Conservation (phyloP, 2,888 invertebrate genomes). For the Morpho helenor region DNA sequence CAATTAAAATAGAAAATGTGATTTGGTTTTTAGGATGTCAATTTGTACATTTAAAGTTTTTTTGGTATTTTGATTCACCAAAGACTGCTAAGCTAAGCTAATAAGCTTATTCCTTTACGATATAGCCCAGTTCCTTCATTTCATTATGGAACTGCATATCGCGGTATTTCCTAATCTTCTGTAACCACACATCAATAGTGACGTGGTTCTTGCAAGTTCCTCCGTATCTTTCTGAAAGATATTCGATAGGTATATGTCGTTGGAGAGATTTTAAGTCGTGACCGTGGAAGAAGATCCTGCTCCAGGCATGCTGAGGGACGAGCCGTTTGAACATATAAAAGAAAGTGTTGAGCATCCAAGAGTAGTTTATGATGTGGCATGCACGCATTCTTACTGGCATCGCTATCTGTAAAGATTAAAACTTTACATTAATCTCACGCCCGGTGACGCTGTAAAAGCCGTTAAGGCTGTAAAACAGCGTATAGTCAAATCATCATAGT, state of each 20-base stretch:
- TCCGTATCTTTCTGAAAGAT: slow-evolving; percentile 54
- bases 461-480: no score
- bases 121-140: slow-evolving; percentile 81
- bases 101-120: slow-evolving; percentile 59
- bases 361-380: slow-evolving; percentile 88
- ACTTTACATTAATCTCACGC: no score
- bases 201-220: slow-evolving; percentile 77
- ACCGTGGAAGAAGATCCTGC: slow-evolving; percentile 65
- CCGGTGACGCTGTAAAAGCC: no score
- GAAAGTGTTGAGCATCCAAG: slow-evolving; percentile 87
- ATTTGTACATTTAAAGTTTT: no score
- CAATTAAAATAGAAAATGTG: no score
- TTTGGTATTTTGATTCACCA: not conserved
- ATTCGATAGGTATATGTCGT: slow-evolving; percentile 47
- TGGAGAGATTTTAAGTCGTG: slow-evolving; percentile 60
- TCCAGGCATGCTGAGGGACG: slow-evolving; percentile 81
- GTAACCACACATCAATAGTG: slow-evolving; percentile 78
- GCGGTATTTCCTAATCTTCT: slow-evolving; percentile 71
- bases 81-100: not conserved
- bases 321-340: slow-evolving; percentile 88
- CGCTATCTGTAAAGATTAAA: slow-evolving; percentile 66
- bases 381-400: slow-evolving; percentile 83
- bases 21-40: no score
- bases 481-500: no score
- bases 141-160: slow-evolving; percentile 79